Evolutionary conservation across 2,888 invertebrate species (phyloP), one percentile per base, ranked within the genome.

Genomic region (Nezara viridula): DNA sequence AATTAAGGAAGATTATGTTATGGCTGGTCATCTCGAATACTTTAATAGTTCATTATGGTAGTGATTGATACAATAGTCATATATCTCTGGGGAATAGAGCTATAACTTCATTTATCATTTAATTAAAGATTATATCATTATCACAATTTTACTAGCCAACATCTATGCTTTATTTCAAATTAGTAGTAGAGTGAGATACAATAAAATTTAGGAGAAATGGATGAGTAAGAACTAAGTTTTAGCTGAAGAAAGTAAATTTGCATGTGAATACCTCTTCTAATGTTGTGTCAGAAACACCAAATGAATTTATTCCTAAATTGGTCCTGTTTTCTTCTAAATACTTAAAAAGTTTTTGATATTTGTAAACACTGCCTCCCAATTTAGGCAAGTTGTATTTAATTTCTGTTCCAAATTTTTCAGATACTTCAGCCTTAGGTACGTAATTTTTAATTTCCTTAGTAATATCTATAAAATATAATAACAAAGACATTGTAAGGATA

Each of bases 271-370:
- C 94, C 92, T 95, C 94, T 92, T 95, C 95, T n/a, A 95, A 92
- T 50, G 94, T 93, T 0, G 94, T 94, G 91, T 95, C 94, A 21
- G 94, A 94, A 24, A 95, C 93, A 27, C 95, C 95, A 92, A 94
- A 95, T 88, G 94, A 94, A 66, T 93, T 92, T 81, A 95, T 92
- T 32, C 93, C 93, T 10, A 94, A 92, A 6, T 91, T 91, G 2
- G 91, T 90, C 90, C 92, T 91, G 81, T 92, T 92, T 3, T 90
- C 89, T 89, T 94, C 94, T 49, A 94, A 92, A 14, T 92, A 92
- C 40, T 92, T 91, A 89, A 93, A 92, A 32, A 93, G 91, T 16
- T 52, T 88, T 44, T 92, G 91, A 89, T 92, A 92, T 32, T 90
- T 66, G 24, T 90, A 86, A 27, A 91, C 89, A 49, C 91, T 90